Conservation (phyloP, 2,113 vertebrate genomes). For the Prolemur simus region DNA sequence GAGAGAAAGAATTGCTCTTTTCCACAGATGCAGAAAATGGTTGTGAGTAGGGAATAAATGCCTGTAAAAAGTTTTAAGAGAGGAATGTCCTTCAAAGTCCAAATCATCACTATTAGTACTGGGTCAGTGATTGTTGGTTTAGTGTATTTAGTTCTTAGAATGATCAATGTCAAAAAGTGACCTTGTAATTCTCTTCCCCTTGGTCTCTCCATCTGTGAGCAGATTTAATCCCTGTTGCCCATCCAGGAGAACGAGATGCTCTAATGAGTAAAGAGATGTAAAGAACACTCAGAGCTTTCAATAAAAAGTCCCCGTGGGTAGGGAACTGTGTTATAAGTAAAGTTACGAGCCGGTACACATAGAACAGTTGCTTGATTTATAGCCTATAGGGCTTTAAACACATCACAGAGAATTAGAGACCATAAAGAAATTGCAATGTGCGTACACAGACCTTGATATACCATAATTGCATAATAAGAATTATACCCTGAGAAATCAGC, state of each 20-base stretch:
- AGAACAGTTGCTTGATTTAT: conserved; percentile 43
- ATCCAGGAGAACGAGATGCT: conserved; percentile 29
- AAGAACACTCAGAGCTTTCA: background rate
- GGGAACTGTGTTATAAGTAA: background rate
- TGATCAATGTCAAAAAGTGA: background rate
- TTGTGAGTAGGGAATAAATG: background rate
- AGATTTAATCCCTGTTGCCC: conserved; percentile 16
- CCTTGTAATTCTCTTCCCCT: background rate
- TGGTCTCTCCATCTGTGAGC: conserved; percentile 15
- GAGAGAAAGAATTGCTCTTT: background rate
- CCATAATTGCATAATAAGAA: background rate
- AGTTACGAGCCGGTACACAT: background rate
- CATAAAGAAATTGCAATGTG: background rate
- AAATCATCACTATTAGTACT: background rate
- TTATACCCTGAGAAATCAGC: background rate
- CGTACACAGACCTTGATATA: background rate
- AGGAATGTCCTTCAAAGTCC: background rate
- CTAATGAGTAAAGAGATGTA: conserved; percentile 27
- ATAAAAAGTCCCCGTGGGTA: background rate
- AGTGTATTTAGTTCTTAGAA: background rate
- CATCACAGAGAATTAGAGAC: background rate
- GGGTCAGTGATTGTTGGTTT: background rate
- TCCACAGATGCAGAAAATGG: background rate
- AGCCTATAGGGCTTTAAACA: conserved; percentile 30
- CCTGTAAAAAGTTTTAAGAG: background rate